Conservation (phyloP, 2,888 invertebrate genomes). For the Agrypnus murinus region DNA sequence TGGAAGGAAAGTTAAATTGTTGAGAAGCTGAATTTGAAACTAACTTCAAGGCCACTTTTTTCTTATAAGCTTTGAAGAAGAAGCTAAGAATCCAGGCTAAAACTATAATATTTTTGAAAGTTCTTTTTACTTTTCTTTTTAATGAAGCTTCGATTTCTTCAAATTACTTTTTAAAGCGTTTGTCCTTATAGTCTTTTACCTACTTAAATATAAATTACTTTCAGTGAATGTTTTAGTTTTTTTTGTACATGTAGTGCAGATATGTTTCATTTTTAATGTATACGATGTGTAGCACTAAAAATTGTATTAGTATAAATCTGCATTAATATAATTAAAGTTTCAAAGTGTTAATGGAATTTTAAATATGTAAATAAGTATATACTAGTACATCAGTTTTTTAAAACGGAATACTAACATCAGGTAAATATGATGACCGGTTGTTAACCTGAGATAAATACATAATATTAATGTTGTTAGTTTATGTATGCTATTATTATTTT, state of each 20-base stretch:
- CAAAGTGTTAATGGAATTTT: constrained; percentile 2
- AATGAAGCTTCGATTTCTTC: constrained; percentile 4
- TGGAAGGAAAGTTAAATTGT: constrained; percentile 9
- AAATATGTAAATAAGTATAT: background rate
- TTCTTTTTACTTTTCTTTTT: constrained; percentile 1
- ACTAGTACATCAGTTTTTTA: constrained; percentile 1
- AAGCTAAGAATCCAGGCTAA: constrained; percentile 9
- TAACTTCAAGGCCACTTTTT: constrained; percentile 6
- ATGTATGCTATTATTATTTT: too few species aligned
- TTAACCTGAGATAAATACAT: constrained; percentile 27
- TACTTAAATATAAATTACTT: constrained; percentile 2
- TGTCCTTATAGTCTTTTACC: background rate
- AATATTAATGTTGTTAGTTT: too few species aligned
- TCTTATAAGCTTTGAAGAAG: background rate
- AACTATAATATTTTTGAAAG: constrained; percentile 3
- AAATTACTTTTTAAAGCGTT: background rate
- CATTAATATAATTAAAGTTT: constrained; percentile 17
- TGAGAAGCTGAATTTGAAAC: background rate
- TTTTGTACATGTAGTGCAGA: background rate
- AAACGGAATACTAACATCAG: constrained; percentile 18
- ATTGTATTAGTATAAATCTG: too few species aligned
- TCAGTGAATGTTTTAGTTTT: background rate
- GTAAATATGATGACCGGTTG: constrained; percentile 38
- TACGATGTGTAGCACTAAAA: background rate
- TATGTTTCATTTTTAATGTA: background rate